These are phyloP conservation scores for Ciconia boyciana DNA, from an alignment of 2,113 vertebrate genomes.

Conservation along the genomic window DNA sequence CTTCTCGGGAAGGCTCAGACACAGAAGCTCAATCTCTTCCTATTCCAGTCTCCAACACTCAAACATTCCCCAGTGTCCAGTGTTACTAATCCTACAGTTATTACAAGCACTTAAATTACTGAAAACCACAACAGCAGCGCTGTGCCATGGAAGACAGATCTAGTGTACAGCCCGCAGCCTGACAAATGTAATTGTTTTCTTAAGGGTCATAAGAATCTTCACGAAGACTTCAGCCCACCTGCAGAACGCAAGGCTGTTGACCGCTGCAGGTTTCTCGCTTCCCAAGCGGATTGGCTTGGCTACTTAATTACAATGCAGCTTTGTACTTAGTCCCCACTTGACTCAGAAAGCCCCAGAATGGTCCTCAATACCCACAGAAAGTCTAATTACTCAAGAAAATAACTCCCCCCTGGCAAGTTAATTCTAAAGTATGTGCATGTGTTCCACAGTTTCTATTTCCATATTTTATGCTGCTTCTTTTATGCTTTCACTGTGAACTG, in stretches of 20 bases:
- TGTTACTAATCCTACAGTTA: neutral
- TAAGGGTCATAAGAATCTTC: neutral
- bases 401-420: neutral
- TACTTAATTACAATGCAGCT: slow-evolving; percentile 11
- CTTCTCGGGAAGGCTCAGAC: neutral
- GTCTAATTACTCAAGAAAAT: slow-evolving; percentile 30
- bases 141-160: neutral
- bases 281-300: neutral
- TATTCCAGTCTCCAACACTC: neutral
- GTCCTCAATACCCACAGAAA: slow-evolving; percentile 24
- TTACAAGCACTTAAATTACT: neutral
- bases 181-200: neutral
- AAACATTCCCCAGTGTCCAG: neutral
- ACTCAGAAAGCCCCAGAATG: neutral
- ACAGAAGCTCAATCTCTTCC: neutral
- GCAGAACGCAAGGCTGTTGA: neutral
- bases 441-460: neutral
- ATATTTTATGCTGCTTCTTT: neutral
- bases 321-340: neutral
- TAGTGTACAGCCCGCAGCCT: neutral
- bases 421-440: neutral
- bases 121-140: neutral
- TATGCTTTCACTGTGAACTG: neutral
- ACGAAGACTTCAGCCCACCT: neutral
- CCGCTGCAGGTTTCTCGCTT: neutral